phyloP scores from a whole-genome alignment of 2,797 vertebrate species.

The Megalops cyprinoides region DNA sequence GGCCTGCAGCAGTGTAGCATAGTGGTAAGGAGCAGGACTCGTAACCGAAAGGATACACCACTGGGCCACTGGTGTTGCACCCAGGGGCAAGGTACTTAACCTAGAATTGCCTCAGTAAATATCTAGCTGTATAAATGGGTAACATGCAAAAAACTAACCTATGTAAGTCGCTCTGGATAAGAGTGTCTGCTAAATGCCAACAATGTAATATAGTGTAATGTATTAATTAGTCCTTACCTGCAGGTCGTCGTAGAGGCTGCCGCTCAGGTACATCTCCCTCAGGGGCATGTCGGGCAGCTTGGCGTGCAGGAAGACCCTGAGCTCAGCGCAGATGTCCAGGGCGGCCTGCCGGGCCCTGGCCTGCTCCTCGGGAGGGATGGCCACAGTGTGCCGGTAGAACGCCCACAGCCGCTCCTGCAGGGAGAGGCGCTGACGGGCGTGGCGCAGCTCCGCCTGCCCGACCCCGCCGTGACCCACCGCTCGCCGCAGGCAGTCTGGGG shows the following conservation, averaged over 20 bases:
- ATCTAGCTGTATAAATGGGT: too few relatives aligned
- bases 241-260: constrained; percentile 94
- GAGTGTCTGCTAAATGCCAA: too few relatives aligned
- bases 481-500: constrained; percentile 67
- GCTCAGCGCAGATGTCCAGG: constrained; percentile 93
- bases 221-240: too few relatives aligned
- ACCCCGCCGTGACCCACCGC: constrained; percentile 55
- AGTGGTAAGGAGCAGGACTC: too few relatives aligned
- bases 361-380: constrained; percentile 87
- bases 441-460: constrained; percentile 62
- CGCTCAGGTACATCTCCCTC: constrained; percentile 96
- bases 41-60: too few relatives aligned
- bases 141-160: too few relatives aligned
- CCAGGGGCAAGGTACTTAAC: too few relatives aligned
- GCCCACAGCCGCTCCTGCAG: constrained; percentile 90
- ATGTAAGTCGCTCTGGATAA: too few relatives aligned
- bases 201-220: too few relatives aligned
- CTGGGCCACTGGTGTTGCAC: too few relatives aligned
- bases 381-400: constrained; percentile 85
- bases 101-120: too few relatives aligned
- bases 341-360: constrained; percentile 88
- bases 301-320: constrained; percentile 89
- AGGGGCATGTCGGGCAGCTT: constrained; percentile 97
- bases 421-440: constrained; percentile 85
- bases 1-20: too few relatives aligned